Base-by-base conservation (phyloP, 2,888 invertebrate genomes). In the Euproctis similis region DNA sequence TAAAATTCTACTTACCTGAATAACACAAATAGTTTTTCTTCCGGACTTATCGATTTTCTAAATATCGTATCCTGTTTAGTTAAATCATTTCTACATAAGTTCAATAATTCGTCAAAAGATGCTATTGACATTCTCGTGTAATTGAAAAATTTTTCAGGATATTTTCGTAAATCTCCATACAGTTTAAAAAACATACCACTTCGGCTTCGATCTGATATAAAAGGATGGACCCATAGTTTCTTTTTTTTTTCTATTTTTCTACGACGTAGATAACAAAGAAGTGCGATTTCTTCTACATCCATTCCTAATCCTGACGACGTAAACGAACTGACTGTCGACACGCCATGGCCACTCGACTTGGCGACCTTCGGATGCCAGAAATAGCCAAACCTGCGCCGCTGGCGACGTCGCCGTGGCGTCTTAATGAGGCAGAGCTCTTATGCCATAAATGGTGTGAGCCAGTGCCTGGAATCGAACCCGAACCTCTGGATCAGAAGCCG, bases 81-180 rank as follows among this genome's bases (percentile, higher is more conserved):
- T 20, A 42, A 34, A 34, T 41, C 28, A 39, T 39, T 41, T 26
- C 32, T 5, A 39, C 37, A 42, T 28, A 45, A 42, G 24, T 14
- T 37, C 35, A 45, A 33, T 41, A 45, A 41, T 27, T 44, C 36
- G 32, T 44, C 44, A 39, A 39, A 41, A 17, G 39, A 44, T 33
- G 28, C 28, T 31, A 39, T 13, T 31, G 42, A 36, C 43, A 40
- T 42, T 20, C 40, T 38, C 40, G 33, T 8, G 26, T 44, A 40
- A 31, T 32, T 39, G 28, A 36, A 40, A n/a, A 40, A 23, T 29
- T 40, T 38, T 27, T 31, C 32, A 28, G 34, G 36, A 19, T 43
- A 40, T 43, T 36, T 37, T 38, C 40, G 27, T 35, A 44, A 34
- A 33, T 44, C 39, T 34, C 30, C 36, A 34, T 41, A 37, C 13